Base-by-base conservation (phyloP, 2,797 vertebrate species). In the Hyperoplus immaculatus region DNA sequence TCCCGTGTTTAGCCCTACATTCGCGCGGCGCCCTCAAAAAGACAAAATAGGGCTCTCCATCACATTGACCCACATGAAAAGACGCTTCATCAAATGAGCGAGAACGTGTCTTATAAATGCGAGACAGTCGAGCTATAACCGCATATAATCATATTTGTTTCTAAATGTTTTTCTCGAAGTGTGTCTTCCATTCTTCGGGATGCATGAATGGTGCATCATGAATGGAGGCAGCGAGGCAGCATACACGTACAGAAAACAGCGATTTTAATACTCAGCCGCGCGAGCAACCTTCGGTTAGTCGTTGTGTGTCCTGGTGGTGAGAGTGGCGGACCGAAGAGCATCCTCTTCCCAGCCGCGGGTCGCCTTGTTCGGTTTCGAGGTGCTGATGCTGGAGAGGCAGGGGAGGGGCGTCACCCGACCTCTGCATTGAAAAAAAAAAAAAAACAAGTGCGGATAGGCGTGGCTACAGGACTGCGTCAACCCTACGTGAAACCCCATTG, bases 321-420 rank as follows among this genome's bases (percentile, higher is more conserved):
- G 58, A 62, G 43, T 66, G 77, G 61, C 59, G 80, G 66, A 65
- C 73, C 78, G 76, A 67, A 65, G 69, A 89, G 90, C 91, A 92
- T 92, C 85, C 68, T 90, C 29, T 77, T 59, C 67, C 18, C 66
- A 54, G 77, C 77, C 54, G 84, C 82, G 55, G 75, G 51, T 84
- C 83, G 84, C 80, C 90, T 80, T 80, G 89, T 82, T 94, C 89
- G 88, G 73, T 77, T 80, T 72, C 71, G 85, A 87, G 94, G 88
- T 95, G 93, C 94, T 95, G 95, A 95, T 95, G 95, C 94, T 95
- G 90, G 80, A 80, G 90, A 88, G 82, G 73, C 82, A 89, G 86
- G 82, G 90, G 92, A 88, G 92, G 90, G 93, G 91, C 92, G 92
- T 90, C 90, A 90, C 88, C 89, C 82, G 91, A 88, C 77, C 89